A percentile compares a stretch with the other conserved stretches of the same genome.
Conservation (phyloP, 1,140 invertebrate genomes). For the Rhagoletis pomonella region DNA sequence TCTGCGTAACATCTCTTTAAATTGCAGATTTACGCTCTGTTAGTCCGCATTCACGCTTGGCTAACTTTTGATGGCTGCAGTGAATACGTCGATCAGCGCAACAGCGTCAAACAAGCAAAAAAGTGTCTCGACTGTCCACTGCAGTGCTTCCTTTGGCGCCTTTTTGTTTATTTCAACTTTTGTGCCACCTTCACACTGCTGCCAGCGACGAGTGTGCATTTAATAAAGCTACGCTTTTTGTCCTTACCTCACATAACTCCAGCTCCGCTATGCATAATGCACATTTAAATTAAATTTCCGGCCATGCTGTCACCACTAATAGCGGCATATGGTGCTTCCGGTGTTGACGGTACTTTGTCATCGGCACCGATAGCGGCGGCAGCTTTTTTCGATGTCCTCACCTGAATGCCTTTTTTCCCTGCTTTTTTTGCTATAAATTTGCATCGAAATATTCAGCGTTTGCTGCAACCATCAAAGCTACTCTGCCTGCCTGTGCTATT, state of each 20-base stretch:
- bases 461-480: neutral
- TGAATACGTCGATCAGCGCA: too few relatives aligned
- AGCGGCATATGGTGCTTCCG: conserved; percentile 38
- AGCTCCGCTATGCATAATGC: conserved; percentile 18
- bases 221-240: too few relatives aligned
- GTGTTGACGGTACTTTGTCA: conserved; percentile 42
- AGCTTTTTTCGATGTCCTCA: neutral
- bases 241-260: neutral
- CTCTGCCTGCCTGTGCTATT: neutral
- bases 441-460: neutral
- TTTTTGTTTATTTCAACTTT: too few relatives aligned
- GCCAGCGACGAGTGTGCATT: neutral
- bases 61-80: too few relatives aligned
- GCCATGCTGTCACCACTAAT: conserved; percentile 41
- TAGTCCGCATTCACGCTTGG: too few relatives aligned
- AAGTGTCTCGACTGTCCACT: too few relatives aligned
- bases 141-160: too few relatives aligned
- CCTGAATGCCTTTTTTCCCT: too few relatives aligned
- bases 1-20: too few relatives aligned
- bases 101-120: too few relatives aligned
- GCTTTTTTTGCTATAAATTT: neutral
- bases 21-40: too few relatives aligned
- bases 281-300: conserved; percentile 48
- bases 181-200: too few relatives aligned
- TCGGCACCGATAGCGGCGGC: neutral